phyloP scores from a whole-genome alignment of 2,888 invertebrate genomes.

The Hoplodrina ambigua region DNA sequence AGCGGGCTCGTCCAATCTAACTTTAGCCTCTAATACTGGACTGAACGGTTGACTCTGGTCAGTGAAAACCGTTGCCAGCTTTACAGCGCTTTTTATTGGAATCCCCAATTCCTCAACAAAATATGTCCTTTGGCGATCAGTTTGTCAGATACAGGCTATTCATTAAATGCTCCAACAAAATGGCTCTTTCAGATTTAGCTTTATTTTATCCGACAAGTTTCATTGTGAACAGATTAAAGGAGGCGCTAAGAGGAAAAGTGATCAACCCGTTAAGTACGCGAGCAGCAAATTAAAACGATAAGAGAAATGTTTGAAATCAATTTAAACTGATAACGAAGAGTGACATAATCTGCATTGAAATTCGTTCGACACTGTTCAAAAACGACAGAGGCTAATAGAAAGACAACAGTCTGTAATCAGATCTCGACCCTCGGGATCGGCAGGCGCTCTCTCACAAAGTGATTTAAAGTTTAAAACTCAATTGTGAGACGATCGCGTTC shows the following conservation, averaged over 20 bases:
- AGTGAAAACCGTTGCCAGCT: conserved; percentile 64
- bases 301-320: conserved; percentile 68
- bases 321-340: conserved; percentile 71
- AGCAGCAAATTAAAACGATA: conserved; percentile 59
- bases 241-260: conserved; percentile 45
- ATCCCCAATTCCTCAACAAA: conserved; percentile 42
- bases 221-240: conserved; percentile 52
- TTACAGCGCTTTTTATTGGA: conserved; percentile 57
- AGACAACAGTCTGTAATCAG: conserved; percentile 80
- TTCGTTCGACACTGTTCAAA: conserved; percentile 62
- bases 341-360: conserved; percentile 75
- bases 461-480: conserved; percentile 76
- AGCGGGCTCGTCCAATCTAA: conserved; percentile 83
- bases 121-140: conserved; percentile 55
- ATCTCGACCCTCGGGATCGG: conserved; percentile 68
- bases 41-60: conserved; percentile 54
- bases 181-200: conserved; percentile 29
- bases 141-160: conserved; percentile 44
- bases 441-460: conserved; percentile 68
- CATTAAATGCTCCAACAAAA: conserved; percentile 51
- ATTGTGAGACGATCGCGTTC: conserved; percentile 65
- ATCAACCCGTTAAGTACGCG: conserved; percentile 55
- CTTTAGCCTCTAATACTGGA: conserved; percentile 77
- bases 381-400: conserved; percentile 73
- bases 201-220: conserved; percentile 38